Percentiles rank a stretch among this genome's conserved stretches.
phyloP scores from a whole-genome alignment of 2,888 invertebrate species.

The Calameuta pallipes region DNA sequence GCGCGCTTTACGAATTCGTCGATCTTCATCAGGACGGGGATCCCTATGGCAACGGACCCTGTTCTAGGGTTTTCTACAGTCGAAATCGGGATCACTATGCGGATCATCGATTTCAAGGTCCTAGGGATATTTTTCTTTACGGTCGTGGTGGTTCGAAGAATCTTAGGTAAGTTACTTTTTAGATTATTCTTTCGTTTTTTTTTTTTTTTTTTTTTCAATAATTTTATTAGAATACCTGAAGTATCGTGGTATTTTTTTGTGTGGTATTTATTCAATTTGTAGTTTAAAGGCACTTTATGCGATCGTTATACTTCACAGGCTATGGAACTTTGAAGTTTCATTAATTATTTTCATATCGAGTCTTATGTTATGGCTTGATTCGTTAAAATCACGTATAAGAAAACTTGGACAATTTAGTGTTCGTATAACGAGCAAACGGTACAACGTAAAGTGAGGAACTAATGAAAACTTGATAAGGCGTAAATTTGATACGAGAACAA shows the following conservation, averaged over 20 bases:
- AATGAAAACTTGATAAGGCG: not conserved
- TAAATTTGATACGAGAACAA: not conserved
- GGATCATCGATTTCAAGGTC: slow-evolving; percentile 82
- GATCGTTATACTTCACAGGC: not conserved
- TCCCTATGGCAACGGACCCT: slow-evolving; percentile 78
- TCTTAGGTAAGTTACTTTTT: slow-evolving; percentile 72
- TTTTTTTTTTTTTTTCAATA: not conserved
- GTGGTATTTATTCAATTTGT: not conserved
- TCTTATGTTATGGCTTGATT: not conserved
- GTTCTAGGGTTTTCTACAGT: slow-evolving; percentile 82
- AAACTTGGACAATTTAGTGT: not conserved
- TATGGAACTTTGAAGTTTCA: not conserved
- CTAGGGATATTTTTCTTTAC: slow-evolving; percentile 85
- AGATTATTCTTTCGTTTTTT: slow-evolving; percentile 15
- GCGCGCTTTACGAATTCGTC: slow-evolving; percentile 89
- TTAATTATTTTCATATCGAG: not conserved
- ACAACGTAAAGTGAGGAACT: not conserved
- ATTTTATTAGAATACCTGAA: not conserved
- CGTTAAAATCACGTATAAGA: not conserved
- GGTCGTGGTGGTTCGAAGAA: slow-evolving; percentile 87
- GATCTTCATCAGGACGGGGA: slow-evolving; percentile 88
- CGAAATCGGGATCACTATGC: slow-evolving; percentile 72
- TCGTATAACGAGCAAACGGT: not conserved
- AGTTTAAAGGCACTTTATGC: not conserved
- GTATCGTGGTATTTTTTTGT: not conserved